Evolutionary conservation across 1,140 invertebrate species (phyloP).

Genomic region (Drosophila mayri): DNA sequence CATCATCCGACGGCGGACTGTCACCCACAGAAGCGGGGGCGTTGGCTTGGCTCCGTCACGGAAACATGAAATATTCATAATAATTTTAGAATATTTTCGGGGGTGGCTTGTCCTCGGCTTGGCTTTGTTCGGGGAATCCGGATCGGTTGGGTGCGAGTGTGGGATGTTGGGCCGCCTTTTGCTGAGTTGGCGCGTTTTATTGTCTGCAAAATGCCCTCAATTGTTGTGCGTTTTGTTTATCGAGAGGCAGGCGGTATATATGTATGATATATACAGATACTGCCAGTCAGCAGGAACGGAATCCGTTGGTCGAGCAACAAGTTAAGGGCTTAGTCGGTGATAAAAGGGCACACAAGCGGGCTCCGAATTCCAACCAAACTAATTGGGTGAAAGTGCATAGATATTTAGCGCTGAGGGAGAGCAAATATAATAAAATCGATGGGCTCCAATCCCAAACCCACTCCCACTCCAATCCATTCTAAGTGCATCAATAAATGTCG

Average conservation of each 20-base stretch:
- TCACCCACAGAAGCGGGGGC: constrained; percentile 48
- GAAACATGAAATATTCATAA: constrained; percentile 74
- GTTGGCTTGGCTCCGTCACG: constrained; percentile 39
- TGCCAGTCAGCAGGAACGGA: constrained; percentile 45
- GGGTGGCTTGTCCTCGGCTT: constrained; percentile 25
- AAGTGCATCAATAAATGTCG: constrained; percentile 79
- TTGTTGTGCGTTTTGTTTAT: constrained; percentile 67
- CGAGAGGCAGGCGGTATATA: constrained; percentile 25
- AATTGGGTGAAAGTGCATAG: constrained; percentile 62
- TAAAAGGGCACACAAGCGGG: constrained; percentile 7
- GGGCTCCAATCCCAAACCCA: not conserved
- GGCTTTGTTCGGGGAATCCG: not conserved
- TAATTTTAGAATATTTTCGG: constrained; percentile 69
- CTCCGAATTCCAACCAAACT: constrained; percentile 63
- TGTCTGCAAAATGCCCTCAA: constrained; percentile 53
- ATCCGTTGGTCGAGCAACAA: constrained; percentile 35
- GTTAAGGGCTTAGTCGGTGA: constrained; percentile 21
- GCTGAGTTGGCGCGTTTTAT: constrained; percentile 71
- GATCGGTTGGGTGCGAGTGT: constrained; percentile 35
- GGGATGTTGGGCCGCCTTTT: constrained; percentile 30
- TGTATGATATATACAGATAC: constrained; percentile 20
- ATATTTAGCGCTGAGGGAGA: constrained; percentile 16
- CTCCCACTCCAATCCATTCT: constrained; percentile 21
- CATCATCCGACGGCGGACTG: constrained; percentile 59
- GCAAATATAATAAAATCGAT: constrained; percentile 74